A percentile compares a stretch with the other conserved stretches of the same genome.
Evolutionary conservation across 2,888 invertebrate species (phyloP).

Genomic region (Cataglyphis albicans): DNA sequence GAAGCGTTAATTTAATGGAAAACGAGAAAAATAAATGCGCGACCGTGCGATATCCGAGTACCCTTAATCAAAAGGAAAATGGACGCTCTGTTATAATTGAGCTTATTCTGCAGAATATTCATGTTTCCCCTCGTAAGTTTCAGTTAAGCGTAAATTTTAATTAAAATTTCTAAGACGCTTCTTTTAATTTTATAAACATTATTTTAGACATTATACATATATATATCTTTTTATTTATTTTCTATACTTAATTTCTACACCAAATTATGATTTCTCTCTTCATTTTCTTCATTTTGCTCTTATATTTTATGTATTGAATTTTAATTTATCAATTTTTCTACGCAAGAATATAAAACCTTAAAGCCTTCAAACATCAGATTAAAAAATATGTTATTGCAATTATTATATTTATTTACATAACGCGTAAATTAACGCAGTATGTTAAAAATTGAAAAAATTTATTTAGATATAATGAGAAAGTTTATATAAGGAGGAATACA

Average conservation of each 20-base stretch:
- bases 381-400: background rate
- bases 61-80: constrained; percentile 19
- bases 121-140: background rate
- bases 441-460: background rate
- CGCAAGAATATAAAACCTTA: background rate
- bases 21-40: constrained; percentile 36
- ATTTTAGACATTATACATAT: background rate
- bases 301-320: background rate
- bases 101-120: constrained; percentile 16
- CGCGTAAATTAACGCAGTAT: background rate
- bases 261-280: background rate
- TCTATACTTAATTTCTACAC: background rate
- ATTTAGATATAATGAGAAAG: background rate
- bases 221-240: no score
- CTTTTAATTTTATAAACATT: constrained; percentile 4
- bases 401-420: background rate
- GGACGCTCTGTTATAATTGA: background rate
- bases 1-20: constrained; percentile 51
- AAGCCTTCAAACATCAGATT: constrained; percentile 2
- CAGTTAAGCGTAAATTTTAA: background rate
- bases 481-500: background rate
- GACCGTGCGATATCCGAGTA: constrained; percentile 19
- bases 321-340: constrained; percentile 11
- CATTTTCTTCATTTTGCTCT: background rate
- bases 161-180: background rate